Conservation (phyloP, 2,113 vertebrate genomes). For the Okapia johnstoni region DNA sequence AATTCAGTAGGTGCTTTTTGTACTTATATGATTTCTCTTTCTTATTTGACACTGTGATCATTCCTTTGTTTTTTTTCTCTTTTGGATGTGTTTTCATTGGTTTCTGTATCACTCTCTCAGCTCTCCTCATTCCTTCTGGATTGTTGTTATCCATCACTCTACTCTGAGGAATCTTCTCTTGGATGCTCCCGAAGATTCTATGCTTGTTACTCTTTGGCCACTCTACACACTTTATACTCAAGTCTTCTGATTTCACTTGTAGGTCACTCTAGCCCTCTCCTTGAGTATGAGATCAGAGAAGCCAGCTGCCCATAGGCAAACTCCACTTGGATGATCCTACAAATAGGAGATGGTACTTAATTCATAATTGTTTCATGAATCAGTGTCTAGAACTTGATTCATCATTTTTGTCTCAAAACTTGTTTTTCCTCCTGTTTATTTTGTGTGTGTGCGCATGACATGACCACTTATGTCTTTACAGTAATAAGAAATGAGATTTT, state of each 20-base stretch:
- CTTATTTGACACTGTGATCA: neutral
- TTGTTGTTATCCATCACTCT: neutral
- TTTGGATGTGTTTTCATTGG: neutral
- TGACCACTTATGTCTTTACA: neutral
- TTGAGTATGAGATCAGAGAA: neutral
- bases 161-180: neutral
- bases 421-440: neutral
- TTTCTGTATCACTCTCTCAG: neutral
- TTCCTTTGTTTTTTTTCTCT: neutral
- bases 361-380: neutral
- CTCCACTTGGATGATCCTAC: neutral
- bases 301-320: neutral
- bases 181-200: neutral
- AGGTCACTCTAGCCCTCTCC: neutral
- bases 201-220: neutral
- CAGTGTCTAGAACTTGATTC: neutral
- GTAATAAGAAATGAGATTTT: neutral
- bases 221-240: neutral
- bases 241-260: neutral
- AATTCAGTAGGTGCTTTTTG: neutral
- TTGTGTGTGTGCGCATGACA: neutral
- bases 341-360: neutral
- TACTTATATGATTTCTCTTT: neutral
- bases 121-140: neutral
- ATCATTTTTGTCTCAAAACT: neutral